Conservation (phyloP, 1,140 invertebrate species). For the Radopholus similis region DNA sequence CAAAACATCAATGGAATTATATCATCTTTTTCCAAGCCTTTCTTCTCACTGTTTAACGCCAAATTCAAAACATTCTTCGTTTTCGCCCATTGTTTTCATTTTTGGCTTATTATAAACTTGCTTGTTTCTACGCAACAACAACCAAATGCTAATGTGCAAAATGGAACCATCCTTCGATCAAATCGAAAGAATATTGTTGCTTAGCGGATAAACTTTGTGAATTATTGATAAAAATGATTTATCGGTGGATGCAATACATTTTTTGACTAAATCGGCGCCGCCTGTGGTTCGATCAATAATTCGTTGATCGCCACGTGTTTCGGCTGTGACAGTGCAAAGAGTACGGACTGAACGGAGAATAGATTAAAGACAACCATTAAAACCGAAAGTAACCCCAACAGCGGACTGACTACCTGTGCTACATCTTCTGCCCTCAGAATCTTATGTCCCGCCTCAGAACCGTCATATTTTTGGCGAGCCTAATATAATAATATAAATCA, state of each 20-base stretch:
- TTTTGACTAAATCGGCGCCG: slow-evolving; percentile 59
- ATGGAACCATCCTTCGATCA: too few relatives aligned
- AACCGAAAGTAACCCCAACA: neutral
- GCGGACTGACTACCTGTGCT: slow-evolving; percentile 41
- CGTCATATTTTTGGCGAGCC: slow-evolving; percentile 51
- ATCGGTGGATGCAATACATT: neutral
- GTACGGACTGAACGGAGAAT: slow-evolving; percentile 42
- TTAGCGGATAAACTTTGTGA: too few relatives aligned
- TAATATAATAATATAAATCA: slow-evolving; percentile 21
- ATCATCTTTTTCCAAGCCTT: too few relatives aligned
- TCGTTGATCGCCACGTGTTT: slow-evolving; percentile 62
- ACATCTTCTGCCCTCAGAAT: slow-evolving; percentile 61
- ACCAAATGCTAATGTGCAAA: too few relatives aligned
- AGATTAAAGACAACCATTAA: neutral
- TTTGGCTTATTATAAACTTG: too few relatives aligned
- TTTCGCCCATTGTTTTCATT: too few relatives aligned
- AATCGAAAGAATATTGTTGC: too few relatives aligned
- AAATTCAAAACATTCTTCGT: too few relatives aligned
- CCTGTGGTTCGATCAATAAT: slow-evolving; percentile 63
- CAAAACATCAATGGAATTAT: too few relatives aligned
- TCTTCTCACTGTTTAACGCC: too few relatives aligned
- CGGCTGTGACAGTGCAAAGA: slow-evolving; percentile 62
- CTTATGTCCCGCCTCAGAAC: slow-evolving; percentile 58
- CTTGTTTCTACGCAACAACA: too few relatives aligned
- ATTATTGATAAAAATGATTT: too few relatives aligned